Base-by-base conservation (phyloP, 1,140 invertebrate species). In the Habropoda laboriosa region DNA sequence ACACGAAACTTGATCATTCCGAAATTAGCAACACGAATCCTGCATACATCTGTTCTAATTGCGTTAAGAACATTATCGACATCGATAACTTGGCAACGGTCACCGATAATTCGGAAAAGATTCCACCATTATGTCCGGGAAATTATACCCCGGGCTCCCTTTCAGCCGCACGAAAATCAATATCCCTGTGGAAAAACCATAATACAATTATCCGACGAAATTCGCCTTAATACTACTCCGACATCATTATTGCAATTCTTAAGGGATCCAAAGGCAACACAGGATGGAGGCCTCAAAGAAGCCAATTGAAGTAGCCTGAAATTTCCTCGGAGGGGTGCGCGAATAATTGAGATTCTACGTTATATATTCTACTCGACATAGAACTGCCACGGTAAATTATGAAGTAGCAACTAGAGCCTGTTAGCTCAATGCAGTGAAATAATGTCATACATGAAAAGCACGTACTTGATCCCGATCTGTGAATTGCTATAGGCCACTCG, bases 361-460 rank as follows among this genome's bases (percentile, higher is more conserved):
- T 24, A 16, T 57, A 40, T 30, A 38, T 24, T 75, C 18, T 21
- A 35, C 38, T 53, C 63, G 38, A 35, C 38, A 35, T 30, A 38
- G 53, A 58, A 58, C 32, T 70, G 32, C 21, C 42, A 77, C 30
- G 24, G 55, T 60, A 40, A 77, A 77, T 77, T 70, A 77, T 57
- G n/a, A 71, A 60, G 32, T 70, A 67, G 64, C 40, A 70, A 77
- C 66, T 67, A 57, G 30, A 70, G 49, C 74, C 64, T 27, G 53
- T 77, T 77, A 71, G 42, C 35, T 77, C 42, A 60, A 77, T 73
- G 45, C 45, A 51, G 57, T 35, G 76, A 79, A 79, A 73, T 72
- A 79, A 63, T 72, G 45, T 51, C 76, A 79, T 72, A 61, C 42
- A 63, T 72, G 76, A 53, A 73, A 63, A 73, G 58, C 57, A 53